These are phyloP conservation scores for Magallana ariakensis DNA, from an alignment of 1,140 invertebrate genomes.

Conservation along the genomic window DNA sequence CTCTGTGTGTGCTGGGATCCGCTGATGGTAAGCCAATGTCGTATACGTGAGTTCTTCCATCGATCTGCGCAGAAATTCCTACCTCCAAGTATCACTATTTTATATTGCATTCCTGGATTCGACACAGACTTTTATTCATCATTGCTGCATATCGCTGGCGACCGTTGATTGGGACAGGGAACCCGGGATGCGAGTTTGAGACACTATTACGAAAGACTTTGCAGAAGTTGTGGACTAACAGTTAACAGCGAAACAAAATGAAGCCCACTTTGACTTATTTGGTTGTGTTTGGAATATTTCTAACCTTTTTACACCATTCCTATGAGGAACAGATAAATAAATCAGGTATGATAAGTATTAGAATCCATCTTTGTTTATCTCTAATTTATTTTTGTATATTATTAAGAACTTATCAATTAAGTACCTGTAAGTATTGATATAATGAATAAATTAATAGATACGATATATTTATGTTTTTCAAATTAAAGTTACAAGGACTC, in stretches of 20 bases:
- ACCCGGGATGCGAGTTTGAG: constrained; percentile 9
- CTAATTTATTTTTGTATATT: too few relatives aligned
- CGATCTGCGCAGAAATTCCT: constrained; percentile 12
- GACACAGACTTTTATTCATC: neutral
- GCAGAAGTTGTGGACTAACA: neutral
- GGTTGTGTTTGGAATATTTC: constrained; percentile 32
- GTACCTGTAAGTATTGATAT: too few relatives aligned
- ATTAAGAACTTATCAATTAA: too few relatives aligned
- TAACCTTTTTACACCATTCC: neutral
- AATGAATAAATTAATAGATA: too few relatives aligned
- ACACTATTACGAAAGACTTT: neutral
- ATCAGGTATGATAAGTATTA: neutral
- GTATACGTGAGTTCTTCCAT: constrained; percentile 6
- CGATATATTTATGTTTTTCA: too few relatives aligned
- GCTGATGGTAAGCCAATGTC: neutral
- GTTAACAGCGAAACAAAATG: neutral
- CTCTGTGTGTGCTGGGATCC: neutral
- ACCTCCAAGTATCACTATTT: constrained; percentile 36
- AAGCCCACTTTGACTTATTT: neutral
- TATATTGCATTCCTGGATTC: constrained; percentile 19
- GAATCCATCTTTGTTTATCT: too few relatives aligned
- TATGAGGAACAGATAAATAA: neutral
- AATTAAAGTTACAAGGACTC: too few relatives aligned
- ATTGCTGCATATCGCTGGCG: constrained; percentile 12
- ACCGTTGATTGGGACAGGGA: neutral